Evolutionary conservation across 2,888 invertebrate species (phyloP).

Genomic region (Drymonia ruficornis): DNA sequence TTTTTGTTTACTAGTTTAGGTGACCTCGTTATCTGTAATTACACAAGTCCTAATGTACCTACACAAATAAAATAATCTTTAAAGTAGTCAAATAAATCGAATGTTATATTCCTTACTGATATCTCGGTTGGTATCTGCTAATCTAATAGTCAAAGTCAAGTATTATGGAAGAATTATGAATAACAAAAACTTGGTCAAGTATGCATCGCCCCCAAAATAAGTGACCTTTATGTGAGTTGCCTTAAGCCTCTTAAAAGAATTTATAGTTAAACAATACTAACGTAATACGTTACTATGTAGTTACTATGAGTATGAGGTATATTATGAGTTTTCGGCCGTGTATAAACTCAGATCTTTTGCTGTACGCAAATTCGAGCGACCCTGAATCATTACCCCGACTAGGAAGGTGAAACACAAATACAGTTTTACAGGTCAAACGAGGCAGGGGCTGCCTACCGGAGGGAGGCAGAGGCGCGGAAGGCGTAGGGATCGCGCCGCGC

Average conservation of each 20-base stretch:
- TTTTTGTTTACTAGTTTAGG: not conserved
- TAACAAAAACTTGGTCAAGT: slow-evolving; percentile 48
- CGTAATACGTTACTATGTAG: slow-evolving; percentile 12
- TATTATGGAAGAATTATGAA: slow-evolving; percentile 37
- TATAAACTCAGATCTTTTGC: too few relatives aligned
- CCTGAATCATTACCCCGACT: slow-evolving; percentile 65
- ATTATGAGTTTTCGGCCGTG: not conserved
- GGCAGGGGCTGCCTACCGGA: slow-evolving; percentile 60
- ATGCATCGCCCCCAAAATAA: slow-evolving; percentile 43
- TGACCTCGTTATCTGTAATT: not conserved
- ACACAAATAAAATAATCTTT: not conserved
- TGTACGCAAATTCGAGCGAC: slow-evolving; percentile 42
- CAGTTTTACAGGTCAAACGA: slow-evolving; percentile 77
- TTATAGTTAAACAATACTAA: slow-evolving; percentile 37
- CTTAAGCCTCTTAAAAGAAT: slow-evolving; percentile 34
- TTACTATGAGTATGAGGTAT: not conserved
- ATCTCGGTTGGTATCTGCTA: slow-evolving; percentile 22
- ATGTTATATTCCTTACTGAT: slow-evolving; percentile 9
- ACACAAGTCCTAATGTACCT: not conserved
- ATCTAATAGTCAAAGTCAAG: slow-evolving; percentile 22
- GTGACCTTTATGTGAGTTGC: slow-evolving; percentile 39
- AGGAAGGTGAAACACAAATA: slow-evolving; percentile 71
- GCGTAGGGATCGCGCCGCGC: slow-evolving; percentile 68
- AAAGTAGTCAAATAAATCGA: not conserved
- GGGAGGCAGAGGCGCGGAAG: slow-evolving; percentile 59